Evolutionary conservation across 2,888 invertebrate genomes (phyloP).

Genomic region (Campoplex nolae): DNA sequence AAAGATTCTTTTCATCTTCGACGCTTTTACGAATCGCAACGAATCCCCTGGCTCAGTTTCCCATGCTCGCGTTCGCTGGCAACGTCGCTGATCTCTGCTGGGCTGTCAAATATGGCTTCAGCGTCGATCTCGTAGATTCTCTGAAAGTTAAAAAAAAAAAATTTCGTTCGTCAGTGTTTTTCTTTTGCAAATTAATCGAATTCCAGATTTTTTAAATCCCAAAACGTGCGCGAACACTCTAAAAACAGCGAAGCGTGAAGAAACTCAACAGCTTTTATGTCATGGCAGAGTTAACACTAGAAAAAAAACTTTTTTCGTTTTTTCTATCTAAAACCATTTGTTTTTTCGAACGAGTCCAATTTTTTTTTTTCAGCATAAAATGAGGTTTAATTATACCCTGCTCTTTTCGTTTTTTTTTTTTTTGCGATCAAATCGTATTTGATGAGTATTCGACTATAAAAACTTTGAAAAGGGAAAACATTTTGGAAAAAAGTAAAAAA

Average conservation of each 20-base stretch:
- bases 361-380: not conserved
- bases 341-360: not conserved
- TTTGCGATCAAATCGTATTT: too few species aligned
- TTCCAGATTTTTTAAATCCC: not conserved
- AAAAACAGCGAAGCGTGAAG: slow-evolving; percentile 1
- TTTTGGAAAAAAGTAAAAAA: too few species aligned
- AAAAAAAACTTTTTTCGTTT: not conserved
- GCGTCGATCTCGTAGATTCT: slow-evolving; percentile 92
- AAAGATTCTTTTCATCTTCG: slow-evolving; percentile 4
- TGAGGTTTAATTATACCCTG: too few species aligned
- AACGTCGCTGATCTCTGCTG: slow-evolving; percentile 95
- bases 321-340: not conserved
- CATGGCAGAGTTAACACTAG: not conserved
- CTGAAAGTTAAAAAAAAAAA: slow-evolving; percentile 83
- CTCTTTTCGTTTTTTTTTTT: too few species aligned
- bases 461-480: too few species aligned
- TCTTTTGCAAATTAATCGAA: not conserved
- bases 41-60: slow-evolving; percentile 82
- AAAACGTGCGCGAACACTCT: not conserved
- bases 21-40: slow-evolving; percentile 40
- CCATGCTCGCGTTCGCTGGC: slow-evolving; percentile 92
- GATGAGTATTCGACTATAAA: too few species aligned
- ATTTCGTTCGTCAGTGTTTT: not conserved
- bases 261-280: not conserved
- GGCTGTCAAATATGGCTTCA: slow-evolving; percentile 90